Base-by-base conservation (phyloP, 2,888 invertebrate genomes). In the Calliopum simillimum region DNA sequence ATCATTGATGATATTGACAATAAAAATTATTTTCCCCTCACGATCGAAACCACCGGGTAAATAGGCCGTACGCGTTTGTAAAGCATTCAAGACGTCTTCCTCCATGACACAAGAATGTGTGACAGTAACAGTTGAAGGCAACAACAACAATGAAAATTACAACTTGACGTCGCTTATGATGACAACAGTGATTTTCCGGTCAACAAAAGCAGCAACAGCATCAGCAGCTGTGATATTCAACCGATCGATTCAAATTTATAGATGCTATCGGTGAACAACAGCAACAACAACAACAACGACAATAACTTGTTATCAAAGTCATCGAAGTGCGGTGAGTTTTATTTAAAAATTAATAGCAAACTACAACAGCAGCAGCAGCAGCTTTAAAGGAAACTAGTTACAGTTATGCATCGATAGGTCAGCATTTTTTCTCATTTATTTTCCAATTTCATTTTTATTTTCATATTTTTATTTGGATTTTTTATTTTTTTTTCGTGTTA, bases 21-120 rank as follows among this genome's bases (percentile, higher is more conserved):
- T 85, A 76, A 92, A 86, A 78, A 92, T 84, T 66, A 92, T 90
- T 73, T 89, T 88, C 67, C 89, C 90, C 75, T 90, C 89, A 71
- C 89, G 88, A 86, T 92, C 92, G 74, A 89, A 87, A 75, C 91
- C 90, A 75, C 92, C 92, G 70, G 92, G 90, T 75, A 92, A 84
- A 81, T 88, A 88, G 70, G 89, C 90, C 76, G 89, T 85, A 78
- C 89, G 88, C 75, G 88, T 88, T 85, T 90, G 88, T 78, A 92
- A 87, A 73, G 88, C 88, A 79, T 88, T 88, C 83, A 89, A 85
- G 76, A 89, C 88, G 76, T 88, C 87, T 81, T 87, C 87, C 77
- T 90, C 90, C 87, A 90, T 89, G 64, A 23, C 47, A 33, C 62
- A 47, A 67, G 21, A 41, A 69, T 64, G 63, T 46, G 43, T 51